Percentiles rank a stretch among this genome's conserved stretches.
Conservation (phyloP, 2,888 invertebrate species). For the Deladenus siricidicola region DNA sequence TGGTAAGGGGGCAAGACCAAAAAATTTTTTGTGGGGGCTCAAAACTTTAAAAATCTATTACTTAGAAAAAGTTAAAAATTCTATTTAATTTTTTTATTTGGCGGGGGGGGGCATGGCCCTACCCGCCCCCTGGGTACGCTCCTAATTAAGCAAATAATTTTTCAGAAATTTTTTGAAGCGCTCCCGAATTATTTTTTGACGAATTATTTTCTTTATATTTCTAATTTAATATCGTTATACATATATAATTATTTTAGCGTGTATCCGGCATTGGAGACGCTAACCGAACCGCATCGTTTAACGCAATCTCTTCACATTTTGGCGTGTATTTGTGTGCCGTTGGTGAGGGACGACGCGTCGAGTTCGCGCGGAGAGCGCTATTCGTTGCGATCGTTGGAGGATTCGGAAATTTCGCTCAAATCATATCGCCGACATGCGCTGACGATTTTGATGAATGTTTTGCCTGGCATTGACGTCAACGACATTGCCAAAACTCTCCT, state of each 20-base stretch:
- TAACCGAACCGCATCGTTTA: conserved; percentile 74
- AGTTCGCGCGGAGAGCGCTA: conserved; percentile 14
- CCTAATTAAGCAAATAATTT: too few species aligned
- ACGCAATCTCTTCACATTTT: conserved; percentile 56
- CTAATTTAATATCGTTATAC: not conserved
- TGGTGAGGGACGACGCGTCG: conserved; percentile 50
- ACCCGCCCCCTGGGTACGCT: too few species aligned
- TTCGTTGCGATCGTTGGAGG: conserved; percentile 19
- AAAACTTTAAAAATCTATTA: too few species aligned
- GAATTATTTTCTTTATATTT: not conserved
- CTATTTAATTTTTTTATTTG: too few species aligned
- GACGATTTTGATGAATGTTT: conserved; percentile 69
- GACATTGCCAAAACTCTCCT: conserved; percentile 64
- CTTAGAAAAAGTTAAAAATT: too few species aligned
- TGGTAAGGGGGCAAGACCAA: too few species aligned
- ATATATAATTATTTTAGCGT: conserved; percentile 55
- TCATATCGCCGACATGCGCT: conserved; percentile 62
- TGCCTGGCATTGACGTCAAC: conserved; percentile 84
- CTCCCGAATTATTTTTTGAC: not conserved
- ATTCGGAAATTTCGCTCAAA: conserved; percentile 13
- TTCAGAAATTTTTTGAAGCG: too few species aligned
- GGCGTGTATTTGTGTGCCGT: conserved; percentile 54
- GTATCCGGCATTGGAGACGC: conserved; percentile 70
- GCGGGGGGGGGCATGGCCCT: too few species aligned
- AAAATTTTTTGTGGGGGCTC: too few species aligned